These are phyloP conservation scores for Sebastes nivosus DNA, from an alignment of 2,797 vertebrate species.

Conservation along the genomic window DNA sequence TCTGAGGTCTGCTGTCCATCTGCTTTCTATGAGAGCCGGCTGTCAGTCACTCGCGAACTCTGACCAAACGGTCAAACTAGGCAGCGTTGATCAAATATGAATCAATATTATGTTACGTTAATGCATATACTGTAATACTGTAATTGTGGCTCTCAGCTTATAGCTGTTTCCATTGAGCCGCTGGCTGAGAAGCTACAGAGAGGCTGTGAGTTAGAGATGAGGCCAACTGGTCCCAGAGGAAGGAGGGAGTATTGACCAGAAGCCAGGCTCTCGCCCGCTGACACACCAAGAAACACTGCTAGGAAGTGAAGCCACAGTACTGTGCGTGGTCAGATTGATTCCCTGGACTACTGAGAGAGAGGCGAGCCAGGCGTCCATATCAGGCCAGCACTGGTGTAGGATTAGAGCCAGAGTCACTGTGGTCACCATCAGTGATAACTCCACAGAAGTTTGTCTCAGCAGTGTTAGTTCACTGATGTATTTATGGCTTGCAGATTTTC, in stretches of 20 bases:
- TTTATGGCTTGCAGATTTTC: not conserved
- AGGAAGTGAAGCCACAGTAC: conserved; percentile 30
- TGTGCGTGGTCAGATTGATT: conserved; percentile 43
- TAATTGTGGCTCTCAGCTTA: not conserved
- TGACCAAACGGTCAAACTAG: too few relatives aligned
- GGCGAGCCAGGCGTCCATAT: conserved; percentile 25
- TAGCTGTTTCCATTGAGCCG: conserved; percentile 14
- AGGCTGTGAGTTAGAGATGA: conserved; percentile 27
- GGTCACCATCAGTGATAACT: not conserved
- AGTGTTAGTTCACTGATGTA: not conserved
- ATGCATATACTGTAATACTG: not conserved
- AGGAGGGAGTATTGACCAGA: conserved; percentile 43
- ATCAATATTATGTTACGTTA: too few relatives aligned
- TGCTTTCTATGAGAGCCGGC: too few relatives aligned
- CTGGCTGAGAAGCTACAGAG: conserved; percentile 8
- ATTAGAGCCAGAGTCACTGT: conserved; percentile 16
- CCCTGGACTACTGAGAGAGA: conserved; percentile 27
- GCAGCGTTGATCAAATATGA: too few relatives aligned
- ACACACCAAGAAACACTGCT: conserved; percentile 33
- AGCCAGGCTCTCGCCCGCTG: conserved; percentile 31
- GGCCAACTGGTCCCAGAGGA: conserved; percentile 32
- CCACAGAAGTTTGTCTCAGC: conserved; percentile 5
- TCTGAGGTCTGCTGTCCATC: too few relatives aligned
- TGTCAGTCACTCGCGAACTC: too few relatives aligned
- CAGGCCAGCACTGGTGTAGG: conserved; percentile 7